Evolutionary conservation across 2,113 vertebrate species (phyloP), one percentile per base, ranked within the genome.

Genomic region (Misgurnus mizolepis): DNA sequence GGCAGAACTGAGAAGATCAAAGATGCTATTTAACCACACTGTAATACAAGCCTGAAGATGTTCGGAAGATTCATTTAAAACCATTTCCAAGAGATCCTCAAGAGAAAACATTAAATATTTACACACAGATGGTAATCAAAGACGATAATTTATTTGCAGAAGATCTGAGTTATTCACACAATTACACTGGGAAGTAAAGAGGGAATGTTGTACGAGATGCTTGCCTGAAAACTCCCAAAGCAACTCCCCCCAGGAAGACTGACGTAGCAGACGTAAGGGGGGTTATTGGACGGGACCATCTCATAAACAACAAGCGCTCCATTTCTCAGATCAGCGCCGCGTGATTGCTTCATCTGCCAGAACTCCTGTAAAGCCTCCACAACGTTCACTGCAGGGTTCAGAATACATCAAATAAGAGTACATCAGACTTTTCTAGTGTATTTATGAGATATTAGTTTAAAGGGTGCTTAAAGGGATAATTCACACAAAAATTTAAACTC

Each of bases 321-420:
- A 0, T 99, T 98, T n/a, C 95, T 93, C 86, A 99, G 89, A 49
- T 99, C 98, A 0, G 98, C 97, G 0, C 98, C 98, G 3, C 98
- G 93, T 0, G 94, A 97, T 80, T 96, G 94, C 85, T 99, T 99
- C 98, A 99, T 99, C 93, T 99, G 98, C 98, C 98, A 99, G 87
- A 99, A 99, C 82, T 99, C 98, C 92, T 99, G 97, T 4, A 99
- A 91, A 0, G 98, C 98, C 80, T 99, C 98, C 91, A 99, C 98
- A 60, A 99, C 97, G 4, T 99, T 99, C 82, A 99, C 98, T 99
- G 83, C 0, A 81, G 45, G 53, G 43, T 39, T 34, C 27, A 45
- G 5, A 62, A 12, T 6, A 76, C 55, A 58, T 58, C 17, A 18
- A 18, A 58, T 58, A 17, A 58, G 55, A 17, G 6, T 56, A 17